Base-by-base conservation (phyloP, 2,888 invertebrate genomes). In the Apamea epomidion region DNA sequence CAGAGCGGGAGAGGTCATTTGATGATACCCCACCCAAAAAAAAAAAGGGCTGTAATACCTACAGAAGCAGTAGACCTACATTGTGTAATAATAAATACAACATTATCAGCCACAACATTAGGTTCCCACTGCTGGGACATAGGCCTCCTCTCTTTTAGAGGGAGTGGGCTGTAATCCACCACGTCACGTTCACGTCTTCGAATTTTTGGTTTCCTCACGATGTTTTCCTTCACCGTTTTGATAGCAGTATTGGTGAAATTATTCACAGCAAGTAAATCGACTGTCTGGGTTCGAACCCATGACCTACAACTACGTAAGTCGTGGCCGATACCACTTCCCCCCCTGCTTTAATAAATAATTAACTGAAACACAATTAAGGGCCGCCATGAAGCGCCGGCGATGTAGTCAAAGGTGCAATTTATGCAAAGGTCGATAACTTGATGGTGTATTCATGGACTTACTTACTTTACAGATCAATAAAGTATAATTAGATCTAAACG, bases 361-460 rank as follows among this genome's bases (percentile, higher is more conserved):
- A 37, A 67, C 16, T 67, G 0, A 67, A 67, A 68, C 42, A 10
- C 45, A 68, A 45, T n/a, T 10, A 18, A 42, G n/a, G 16, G 2
- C 45, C 45, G 18, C 45, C 45, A 45, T 69, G n/a, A n/a, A 37
- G 37, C 25, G 25, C 25, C 25, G 32, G 16, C 25, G 25, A 32
- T 18, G 58, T 58, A 58, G 21, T 72, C 18, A 37, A 58, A 72
- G 7, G 60, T 73, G 72, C 42, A 29, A 62, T 73, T 29, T 25
- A 45, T 45, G 25, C 16, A 45, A 16, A 74, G 42, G 5, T 74
- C 73, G 25, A 65, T 74, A 74, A 45, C 67, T 67, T 67, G 29
- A 21, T 65, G 10, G 45, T 45, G 29, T 45, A 21, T 73, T 73
- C 73, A 64, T 45, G 64, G 64, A 64, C 16, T 60, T 12, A 25